These are phyloP conservation scores for Dolichallabes microphthalmus DNA, from an alignment of 2,113 vertebrate species.

Conservation along the genomic window DNA sequence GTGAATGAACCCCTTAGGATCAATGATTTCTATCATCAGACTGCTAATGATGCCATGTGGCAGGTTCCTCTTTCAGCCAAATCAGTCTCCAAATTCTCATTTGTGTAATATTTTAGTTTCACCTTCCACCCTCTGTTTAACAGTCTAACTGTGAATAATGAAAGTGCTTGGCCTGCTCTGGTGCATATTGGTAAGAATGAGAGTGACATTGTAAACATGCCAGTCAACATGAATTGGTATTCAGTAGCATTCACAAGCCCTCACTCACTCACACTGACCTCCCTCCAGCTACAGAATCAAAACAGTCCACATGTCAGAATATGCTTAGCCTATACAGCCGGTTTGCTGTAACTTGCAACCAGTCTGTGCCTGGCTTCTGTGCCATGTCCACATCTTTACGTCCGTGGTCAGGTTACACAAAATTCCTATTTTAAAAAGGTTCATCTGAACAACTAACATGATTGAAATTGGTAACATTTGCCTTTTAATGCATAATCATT, in stretches of 20 bases:
- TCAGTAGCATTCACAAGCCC: not conserved
- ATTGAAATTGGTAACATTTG: not conserved
- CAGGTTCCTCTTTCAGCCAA: slow-evolving; percentile 12
- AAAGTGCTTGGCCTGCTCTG: not conserved
- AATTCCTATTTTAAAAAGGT: not conserved
- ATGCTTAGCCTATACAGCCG: not conserved
- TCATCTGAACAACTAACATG: not conserved
- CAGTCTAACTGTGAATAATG: slow-evolving; percentile 1
- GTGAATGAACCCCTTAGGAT: slow-evolving; percentile 4
- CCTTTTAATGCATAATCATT: not conserved
- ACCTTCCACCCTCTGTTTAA: slow-evolving; percentile 10
- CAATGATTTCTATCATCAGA: slow-evolving; percentile 13
- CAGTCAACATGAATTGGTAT: not conserved
- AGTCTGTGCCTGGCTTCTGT: not conserved
- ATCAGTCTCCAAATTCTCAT: slow-evolving; percentile 37
- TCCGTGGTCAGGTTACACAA: not conserved
- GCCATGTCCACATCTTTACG: not conserved
- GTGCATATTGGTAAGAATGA: not conserved
- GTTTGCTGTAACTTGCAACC: not conserved
- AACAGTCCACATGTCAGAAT: not conserved
- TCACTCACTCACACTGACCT: not conserved
- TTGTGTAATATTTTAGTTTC: slow-evolving; percentile 10
- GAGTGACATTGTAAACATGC: not conserved
- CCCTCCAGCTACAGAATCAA: not conserved
- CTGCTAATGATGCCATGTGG: slow-evolving; percentile 24